Evolutionary conservation across 53 echinoderm and acorn worm species (phyloP).

Genomic region (Holothuria scabra): DNA sequence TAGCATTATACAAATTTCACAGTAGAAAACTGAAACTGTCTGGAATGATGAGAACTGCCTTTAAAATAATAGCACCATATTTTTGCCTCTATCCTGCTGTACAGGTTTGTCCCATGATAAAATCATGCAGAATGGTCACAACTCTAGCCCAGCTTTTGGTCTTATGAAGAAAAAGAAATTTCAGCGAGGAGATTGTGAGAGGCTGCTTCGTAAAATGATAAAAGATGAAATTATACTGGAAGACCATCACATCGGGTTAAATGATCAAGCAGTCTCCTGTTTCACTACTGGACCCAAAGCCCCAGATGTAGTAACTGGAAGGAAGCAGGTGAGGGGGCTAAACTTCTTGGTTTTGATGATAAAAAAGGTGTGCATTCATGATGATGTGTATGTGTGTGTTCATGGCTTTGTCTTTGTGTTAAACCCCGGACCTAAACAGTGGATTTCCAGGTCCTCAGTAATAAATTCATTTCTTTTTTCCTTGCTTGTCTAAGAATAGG

Average conservation of each 20-base stretch:
- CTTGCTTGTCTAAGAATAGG: too few species aligned
- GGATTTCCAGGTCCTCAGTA: too few species aligned
- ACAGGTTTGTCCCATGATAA: conserved; percentile 80
- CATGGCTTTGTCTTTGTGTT: too few species aligned
- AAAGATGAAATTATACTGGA: conserved; percentile 69
- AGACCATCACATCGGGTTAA: conserved; percentile 74
- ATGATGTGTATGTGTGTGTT: too few species aligned
- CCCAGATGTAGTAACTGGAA: conserved; percentile 67
- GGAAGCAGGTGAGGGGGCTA: conserved; percentile 71
- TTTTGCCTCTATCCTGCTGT: not conserved
- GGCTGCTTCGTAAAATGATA: conserved; percentile 85
- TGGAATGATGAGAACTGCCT: too few species aligned
- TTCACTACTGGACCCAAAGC: conserved; percentile 81
- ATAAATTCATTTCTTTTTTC: too few species aligned
- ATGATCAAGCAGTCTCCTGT: conserved; percentile 85
- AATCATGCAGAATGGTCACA: conserved; percentile 81
- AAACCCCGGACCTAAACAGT: too few species aligned
- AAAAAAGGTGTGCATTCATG: too few species aligned
- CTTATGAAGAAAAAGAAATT: conserved; percentile 85
- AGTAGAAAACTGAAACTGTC: too few species aligned
- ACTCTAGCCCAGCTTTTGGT: conserved; percentile 69
- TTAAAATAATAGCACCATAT: too few species aligned
- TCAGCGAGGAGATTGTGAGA: conserved; percentile 84
- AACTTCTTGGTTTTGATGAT: too few species aligned
- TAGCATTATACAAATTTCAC: not conserved